Percentiles rank a stretch among this genome's conserved stretches.
Conservation (phyloP, 2,797 vertebrate species). For the Ambastaia sidthimunki region DNA sequence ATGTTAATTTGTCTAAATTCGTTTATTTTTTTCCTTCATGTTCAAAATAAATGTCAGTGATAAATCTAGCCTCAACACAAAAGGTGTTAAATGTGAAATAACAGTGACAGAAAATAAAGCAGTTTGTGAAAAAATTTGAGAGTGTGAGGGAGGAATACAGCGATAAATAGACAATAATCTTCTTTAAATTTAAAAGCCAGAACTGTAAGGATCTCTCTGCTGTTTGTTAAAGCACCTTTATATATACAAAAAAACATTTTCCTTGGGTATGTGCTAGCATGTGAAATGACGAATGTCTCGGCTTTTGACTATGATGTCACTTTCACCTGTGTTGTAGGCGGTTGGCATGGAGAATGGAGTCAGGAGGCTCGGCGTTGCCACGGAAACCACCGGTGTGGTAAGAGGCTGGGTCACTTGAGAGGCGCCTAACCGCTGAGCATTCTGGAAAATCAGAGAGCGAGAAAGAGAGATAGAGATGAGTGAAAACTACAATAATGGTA, state of each 20-base stretch:
- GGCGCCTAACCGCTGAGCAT: slow-evolving; percentile 87
- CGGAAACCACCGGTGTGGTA: slow-evolving; percentile 94
- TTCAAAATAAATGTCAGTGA: background rate
- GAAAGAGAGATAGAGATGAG: background rate
- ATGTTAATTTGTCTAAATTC: background rate
- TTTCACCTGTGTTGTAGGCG: slow-evolving; percentile 92
- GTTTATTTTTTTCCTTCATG: background rate
- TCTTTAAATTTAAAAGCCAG: background rate
- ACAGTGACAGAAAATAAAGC: slow-evolving; percentile 7
- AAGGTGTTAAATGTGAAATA: background rate
- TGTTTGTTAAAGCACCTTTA: background rate
- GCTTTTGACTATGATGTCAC: slow-evolving; percentile 25
- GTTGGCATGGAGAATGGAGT: slow-evolving; percentile 97
- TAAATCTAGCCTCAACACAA: background rate
- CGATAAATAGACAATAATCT: slow-evolving; percentile 1
- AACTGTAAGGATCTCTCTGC: background rate
- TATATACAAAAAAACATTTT: background rate
- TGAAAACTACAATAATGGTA: slow-evolving; percentile 16
- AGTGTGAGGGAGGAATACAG: background rate
- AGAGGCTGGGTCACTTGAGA: slow-evolving; percentile 91
- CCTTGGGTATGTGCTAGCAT: background rate
- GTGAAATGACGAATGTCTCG: slow-evolving; percentile 19
- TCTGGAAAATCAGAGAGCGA: slow-evolving; percentile 77
- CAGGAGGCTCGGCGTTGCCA: slow-evolving; percentile 94
- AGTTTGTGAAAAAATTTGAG: background rate